phyloP scores from a whole-genome alignment of 2,797 vertebrate species.

The Alosa sapidissima region DNA sequence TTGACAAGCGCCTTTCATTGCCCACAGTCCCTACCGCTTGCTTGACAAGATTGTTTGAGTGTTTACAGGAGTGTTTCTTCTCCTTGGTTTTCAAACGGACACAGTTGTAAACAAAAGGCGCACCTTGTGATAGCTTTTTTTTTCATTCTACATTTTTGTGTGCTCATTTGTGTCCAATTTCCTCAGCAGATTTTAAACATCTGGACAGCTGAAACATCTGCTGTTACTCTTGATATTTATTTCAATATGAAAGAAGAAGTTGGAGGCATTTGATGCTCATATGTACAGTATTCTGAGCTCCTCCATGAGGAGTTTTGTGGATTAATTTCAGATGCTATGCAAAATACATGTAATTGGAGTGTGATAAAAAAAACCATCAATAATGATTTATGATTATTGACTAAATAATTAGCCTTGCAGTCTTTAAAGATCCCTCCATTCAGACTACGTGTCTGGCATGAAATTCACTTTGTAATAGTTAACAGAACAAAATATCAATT shows the following conservation, averaged over 20 bases:
- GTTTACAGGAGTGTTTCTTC: constrained; percentile 34
- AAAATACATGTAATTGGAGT: constrained; percentile 5
- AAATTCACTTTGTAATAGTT: not conserved
- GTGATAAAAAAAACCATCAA: not conserved
- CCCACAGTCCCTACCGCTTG: constrained; percentile 51
- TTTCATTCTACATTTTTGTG: constrained; percentile 16
- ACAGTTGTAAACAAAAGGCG: not conserved
- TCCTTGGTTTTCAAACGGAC: not conserved
- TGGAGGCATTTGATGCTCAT: not conserved
- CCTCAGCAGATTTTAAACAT: constrained; percentile 9
- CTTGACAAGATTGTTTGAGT: constrained; percentile 58
- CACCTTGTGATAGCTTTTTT: constrained; percentile 14
- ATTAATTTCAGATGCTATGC: constrained; percentile 6
- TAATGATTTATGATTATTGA: constrained; percentile 25
- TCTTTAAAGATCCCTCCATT: not conserved
- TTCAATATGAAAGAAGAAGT: not conserved
- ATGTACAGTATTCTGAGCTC: not conserved
- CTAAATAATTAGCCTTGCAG: constrained; percentile 9
- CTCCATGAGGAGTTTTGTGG: not conserved
- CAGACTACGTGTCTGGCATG: not conserved
- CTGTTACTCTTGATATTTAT: not conserved
- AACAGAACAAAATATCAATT: not conserved
- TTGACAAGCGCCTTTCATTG: constrained; percentile 80
- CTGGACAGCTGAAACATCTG: constrained; percentile 19
- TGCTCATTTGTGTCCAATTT: constrained; percentile 6